Conservation (phyloP, 1,140 invertebrate species). For the Pollicipes pollicipes region DNA sequence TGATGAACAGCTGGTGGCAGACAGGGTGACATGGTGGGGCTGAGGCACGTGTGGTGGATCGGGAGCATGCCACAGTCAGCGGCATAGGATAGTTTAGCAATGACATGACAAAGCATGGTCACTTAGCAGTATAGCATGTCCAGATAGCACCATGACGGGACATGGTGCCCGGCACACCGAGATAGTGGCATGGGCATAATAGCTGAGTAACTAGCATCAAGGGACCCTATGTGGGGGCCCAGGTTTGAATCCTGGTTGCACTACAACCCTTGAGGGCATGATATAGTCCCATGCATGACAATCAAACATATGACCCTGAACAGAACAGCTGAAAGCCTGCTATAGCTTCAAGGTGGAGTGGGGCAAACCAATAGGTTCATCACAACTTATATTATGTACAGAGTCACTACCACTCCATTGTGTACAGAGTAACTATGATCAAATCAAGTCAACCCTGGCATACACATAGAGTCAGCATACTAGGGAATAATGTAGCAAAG, state of each 20-base stretch:
- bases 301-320: too few species aligned
- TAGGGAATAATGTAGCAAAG: conserved; percentile 13
- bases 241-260: too few species aligned
- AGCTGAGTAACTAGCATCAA: too few species aligned
- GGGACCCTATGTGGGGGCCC: too few species aligned
- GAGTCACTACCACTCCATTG: neutral
- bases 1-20: conserved; percentile 63
- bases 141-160: conserved; percentile 6
- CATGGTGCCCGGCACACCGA: conserved; percentile 8
- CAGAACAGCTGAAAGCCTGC: too few species aligned
- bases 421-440: neutral
- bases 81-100: conserved; percentile 4
- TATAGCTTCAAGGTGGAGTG: too few species aligned
- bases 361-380: too few species aligned
- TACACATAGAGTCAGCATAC: neutral
- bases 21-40: conserved; percentile 7
- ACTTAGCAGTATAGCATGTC: conserved; percentile 6
- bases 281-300: too few species aligned
- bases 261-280: too few species aligned
- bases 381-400: too few species aligned
- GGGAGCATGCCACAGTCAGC: too few species aligned
- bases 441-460: neutral
- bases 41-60: too few species aligned
- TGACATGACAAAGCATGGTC: neutral
- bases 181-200: conserved; percentile 7